Evolutionary conservation across 30 jellyfish, hydroid and myxozoan genomes (phyloP).

Genomic region (Clytia hemisphaerica): DNA sequence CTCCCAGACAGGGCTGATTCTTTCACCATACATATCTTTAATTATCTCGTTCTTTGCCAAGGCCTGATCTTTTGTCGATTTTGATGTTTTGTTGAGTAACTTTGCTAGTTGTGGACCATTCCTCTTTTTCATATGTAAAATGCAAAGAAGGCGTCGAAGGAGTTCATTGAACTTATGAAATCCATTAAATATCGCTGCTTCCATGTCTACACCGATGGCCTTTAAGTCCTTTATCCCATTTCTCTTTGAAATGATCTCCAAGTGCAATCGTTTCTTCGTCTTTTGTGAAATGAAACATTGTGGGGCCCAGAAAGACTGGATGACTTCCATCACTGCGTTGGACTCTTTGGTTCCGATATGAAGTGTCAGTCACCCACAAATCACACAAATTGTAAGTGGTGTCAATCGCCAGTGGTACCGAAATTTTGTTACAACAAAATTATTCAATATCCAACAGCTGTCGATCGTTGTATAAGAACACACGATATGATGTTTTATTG

Average conservation of each 20-base stretch:
- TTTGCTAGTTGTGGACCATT: too few relatives aligned
- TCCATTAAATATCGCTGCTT: not conserved
- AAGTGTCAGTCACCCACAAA: slow-evolving; percentile 12
- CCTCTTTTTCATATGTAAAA: too few relatives aligned
- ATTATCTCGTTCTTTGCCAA: too few relatives aligned
- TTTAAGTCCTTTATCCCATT: not conserved
- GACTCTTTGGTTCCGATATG: slow-evolving; percentile 1
- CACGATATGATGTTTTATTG: too few relatives aligned
- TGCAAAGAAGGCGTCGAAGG: too few relatives aligned
- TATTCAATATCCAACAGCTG: not conserved
- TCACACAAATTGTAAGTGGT: slow-evolving; percentile 5
- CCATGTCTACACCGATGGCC: not conserved
- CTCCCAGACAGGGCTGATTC: too few relatives aligned
- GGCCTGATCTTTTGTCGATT: too few relatives aligned
- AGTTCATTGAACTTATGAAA: too few relatives aligned
- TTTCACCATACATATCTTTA: too few relatives aligned
- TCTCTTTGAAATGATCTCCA: not conserved
- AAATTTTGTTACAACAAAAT: slow-evolving; percentile 1
- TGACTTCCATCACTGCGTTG: slow-evolving; percentile 1
- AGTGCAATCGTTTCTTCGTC: slow-evolving; percentile 1
- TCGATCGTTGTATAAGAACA: not conserved
- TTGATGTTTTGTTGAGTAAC: too few relatives aligned
- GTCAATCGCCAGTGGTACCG: slow-evolving; percentile 6
- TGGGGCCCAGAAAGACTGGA: slow-evolving; percentile 12
- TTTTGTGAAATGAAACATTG: slow-evolving; percentile 5